A percentile compares a stretch with the other conserved stretches of the same genome.
These are phyloP conservation scores for Margaritifera margaritifera DNA, from an alignment of 2,888 invertebrate species.

Conservation along the genomic window DNA sequence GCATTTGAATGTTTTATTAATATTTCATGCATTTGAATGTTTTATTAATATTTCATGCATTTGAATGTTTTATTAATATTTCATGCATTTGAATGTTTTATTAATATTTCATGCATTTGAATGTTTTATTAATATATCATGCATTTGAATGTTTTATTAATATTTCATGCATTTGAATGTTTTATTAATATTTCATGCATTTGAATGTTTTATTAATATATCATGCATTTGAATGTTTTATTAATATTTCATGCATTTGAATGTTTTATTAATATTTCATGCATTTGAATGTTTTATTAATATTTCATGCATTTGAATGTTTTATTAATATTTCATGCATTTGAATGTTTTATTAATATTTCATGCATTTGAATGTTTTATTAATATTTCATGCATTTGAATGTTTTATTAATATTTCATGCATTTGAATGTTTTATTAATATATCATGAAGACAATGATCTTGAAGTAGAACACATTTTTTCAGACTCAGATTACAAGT, in stretches of 20 bases:
- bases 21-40: too few species aligned
- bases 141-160: too few species aligned
- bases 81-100: too few species aligned
- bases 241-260: neutral
- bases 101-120: neutral
- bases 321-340: too few species aligned
- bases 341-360: too few species aligned
- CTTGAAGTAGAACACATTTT: neutral
- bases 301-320: neutral
- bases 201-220: neutral
- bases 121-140: neutral
- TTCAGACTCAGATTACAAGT: constrained; percentile 45
- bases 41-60: neutral
- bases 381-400: neutral
- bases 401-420: neutral
- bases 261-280: neutral
- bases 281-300: too few species aligned
- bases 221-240: too few species aligned
- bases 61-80: neutral
- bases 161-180: neutral
- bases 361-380: neutral
- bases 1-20: neutral
- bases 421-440: neutral
- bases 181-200: neutral
- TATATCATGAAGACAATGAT: too few species aligned